Percentiles rank a stretch among this genome's conserved stretches.
phyloP scores from a whole-genome alignment of 2,888 invertebrate species.

The Iselma pallidipennis region DNA sequence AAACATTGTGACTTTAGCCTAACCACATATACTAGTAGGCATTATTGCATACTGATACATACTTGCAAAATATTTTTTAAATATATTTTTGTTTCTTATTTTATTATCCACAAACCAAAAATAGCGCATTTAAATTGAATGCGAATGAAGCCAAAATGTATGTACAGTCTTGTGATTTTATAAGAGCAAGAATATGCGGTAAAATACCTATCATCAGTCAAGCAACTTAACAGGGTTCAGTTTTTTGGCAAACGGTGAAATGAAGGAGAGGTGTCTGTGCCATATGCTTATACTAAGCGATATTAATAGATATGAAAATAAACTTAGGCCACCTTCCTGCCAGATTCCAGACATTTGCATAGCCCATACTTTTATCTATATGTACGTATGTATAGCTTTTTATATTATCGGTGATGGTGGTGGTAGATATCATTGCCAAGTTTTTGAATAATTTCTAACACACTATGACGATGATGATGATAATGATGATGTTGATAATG shows the following conservation, averaged over 20 bases:
- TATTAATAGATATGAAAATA: slow-evolving; percentile 51
- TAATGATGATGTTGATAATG: not conserved
- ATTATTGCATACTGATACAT: not conserved
- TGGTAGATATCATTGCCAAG: slow-evolving; percentile 15
- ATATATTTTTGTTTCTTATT: slow-evolving; percentile 16
- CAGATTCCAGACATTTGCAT: slow-evolving; percentile 41
- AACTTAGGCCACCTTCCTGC: slow-evolving; percentile 44
- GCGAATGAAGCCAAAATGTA: too few species aligned
- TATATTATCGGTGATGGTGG: not conserved
- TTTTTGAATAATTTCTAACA: slow-evolving; percentile 2
- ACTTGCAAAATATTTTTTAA: too few species aligned
- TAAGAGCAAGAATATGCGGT: too few species aligned
- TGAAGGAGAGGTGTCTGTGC: slow-evolving; percentile 26
- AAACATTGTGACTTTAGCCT: not conserved
- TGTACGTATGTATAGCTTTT: too few species aligned
- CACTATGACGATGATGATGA: not conserved
- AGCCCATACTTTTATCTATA: slow-evolving; percentile 8
- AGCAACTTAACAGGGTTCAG: slow-evolving; percentile 28
- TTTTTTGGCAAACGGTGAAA: slow-evolving; percentile 37
- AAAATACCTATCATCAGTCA: slow-evolving; percentile 29
- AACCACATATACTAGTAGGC: not conserved
- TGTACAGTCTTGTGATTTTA: slow-evolving; percentile 10
- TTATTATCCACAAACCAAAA: slow-evolving; percentile 17
- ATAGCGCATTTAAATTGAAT: too few species aligned
- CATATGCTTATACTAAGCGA: slow-evolving; percentile 41